Evolutionary conservation across 2,113 vertebrate species (phyloP).

Genomic region (Uropsilus gracilis): DNA sequence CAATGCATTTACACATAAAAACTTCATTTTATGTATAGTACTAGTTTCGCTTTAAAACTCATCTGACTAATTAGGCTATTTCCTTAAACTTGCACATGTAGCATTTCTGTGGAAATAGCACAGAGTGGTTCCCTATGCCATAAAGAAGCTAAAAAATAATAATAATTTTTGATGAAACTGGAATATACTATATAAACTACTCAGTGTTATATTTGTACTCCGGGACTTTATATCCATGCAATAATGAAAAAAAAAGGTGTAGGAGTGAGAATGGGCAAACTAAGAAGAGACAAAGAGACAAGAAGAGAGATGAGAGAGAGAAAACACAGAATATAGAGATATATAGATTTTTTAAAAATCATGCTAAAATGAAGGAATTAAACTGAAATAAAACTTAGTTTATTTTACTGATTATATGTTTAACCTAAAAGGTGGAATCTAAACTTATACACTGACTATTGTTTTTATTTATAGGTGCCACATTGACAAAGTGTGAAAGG

Average conservation of each 20-base stretch:
- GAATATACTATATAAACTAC: not conserved
- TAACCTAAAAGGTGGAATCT: not conserved
- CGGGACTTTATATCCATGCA: not conserved
- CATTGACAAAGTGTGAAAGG: not conserved
- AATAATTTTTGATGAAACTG: not conserved
- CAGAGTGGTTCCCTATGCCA: rapidly evolving
- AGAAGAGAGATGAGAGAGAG: not conserved
- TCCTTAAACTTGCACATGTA: not conserved
- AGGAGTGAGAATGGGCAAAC: too few relatives aligned
- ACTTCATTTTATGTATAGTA: not conserved
- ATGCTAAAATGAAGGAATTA: not conserved
- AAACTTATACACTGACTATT: not conserved
- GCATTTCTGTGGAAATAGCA: not conserved
- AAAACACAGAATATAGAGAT: not conserved
- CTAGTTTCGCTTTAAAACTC: not conserved
- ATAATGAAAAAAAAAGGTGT: not conserved
- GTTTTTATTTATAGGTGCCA: not conserved
- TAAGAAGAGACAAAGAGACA: too few relatives aligned
- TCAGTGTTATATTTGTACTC: not conserved
- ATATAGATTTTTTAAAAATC: not conserved
- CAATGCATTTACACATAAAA: not conserved
- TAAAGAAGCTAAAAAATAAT: not conserved
- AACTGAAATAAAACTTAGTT: not conserved
- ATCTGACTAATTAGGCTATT: not conserved
- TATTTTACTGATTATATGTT: not conserved